Evolutionary conservation across 2,113 vertebrate genomes (phyloP), one percentile per base, ranked within the genome.

Genomic region (Channa maculata): DNA sequence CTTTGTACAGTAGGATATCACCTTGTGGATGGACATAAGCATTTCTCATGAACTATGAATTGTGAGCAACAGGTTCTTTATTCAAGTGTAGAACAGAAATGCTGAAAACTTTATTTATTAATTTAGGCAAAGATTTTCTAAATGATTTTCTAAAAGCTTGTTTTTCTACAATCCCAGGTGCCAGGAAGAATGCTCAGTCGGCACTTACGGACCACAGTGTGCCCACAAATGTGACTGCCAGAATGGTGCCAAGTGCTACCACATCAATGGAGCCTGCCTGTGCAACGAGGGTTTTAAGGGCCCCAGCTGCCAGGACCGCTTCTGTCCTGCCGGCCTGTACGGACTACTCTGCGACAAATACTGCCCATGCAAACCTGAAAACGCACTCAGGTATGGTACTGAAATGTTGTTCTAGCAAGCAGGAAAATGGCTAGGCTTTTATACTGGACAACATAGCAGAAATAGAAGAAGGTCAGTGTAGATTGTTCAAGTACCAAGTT

Each of bases 221-320:
- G 84, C 95, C 0, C 95, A 96, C 9, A 95, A 87, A 65, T 99
- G 98, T 0, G 96, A 96, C 93, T 99, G 98, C 63, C 96, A 94
- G 81, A 99, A 99, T 0, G 94, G 97, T 0, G 98, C 96, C 5
- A 96, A 93, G 86, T 99, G 98, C 65, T 97, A 96, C 3, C 96
- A 98, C 24, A 91, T 96, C 84, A 97, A 95, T 0, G 98, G 98
- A 0, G 95, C 95, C 0, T 99, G 98, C 4, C 88, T 96, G 51
- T 99, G 98, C 39, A 94, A 96, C 7, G 95, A 96, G 0, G 98
- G 98, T 81, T 99, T 98, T 87, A 96, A 96, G 86, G 98, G 98
- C 2, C 93, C 95, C 0, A 93, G 94, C 86, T 99, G 98, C 90
- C 96, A 97, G 87, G 96, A 99, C 39, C 95, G 98, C 0, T 95